phyloP scores from a whole-genome alignment of 2,113 vertebrate species.

The Apus apus region DNA sequence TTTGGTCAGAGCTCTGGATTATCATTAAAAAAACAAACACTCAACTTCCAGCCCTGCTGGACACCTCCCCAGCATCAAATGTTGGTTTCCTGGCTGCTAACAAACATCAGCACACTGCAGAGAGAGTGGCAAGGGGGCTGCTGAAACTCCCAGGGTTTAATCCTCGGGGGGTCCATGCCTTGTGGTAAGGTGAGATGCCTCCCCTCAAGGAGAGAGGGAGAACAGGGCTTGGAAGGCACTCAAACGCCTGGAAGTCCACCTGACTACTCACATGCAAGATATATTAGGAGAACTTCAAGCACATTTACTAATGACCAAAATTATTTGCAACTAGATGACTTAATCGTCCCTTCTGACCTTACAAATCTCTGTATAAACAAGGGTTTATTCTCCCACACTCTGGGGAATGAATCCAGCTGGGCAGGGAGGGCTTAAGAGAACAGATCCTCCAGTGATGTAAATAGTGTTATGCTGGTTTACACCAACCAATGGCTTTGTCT shows the following conservation, averaged over 20 bases:
- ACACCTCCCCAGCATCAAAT: constrained; percentile 14
- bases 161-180: not conserved
- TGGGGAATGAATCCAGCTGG: constrained; percentile 30
- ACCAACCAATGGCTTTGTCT: not conserved
- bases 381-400: constrained; percentile 23
- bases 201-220: not conserved
- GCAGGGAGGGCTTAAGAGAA: not conserved
- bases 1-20: constrained; percentile 42
- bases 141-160: not conserved
- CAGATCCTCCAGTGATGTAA: not conserved
- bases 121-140: not conserved
- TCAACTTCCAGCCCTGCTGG: constrained; percentile 40
- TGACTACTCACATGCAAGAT: not conserved
- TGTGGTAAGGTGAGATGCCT: not conserved
- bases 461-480: not conserved
- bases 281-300: not conserved
- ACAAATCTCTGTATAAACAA: constrained; percentile 36
- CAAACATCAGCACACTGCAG: not conserved
- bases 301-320: not conserved
- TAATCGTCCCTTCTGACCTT: constrained; percentile 35
- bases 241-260: not conserved
- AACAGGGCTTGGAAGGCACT: not conserved
- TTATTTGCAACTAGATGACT: constrained; percentile 26
- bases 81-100: constrained; percentile 50
- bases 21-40: constrained; percentile 48